These are phyloP conservation scores for Bos indicus DNA, from an alignment of 2,113 vertebrate genomes.

Conservation along the genomic window DNA sequence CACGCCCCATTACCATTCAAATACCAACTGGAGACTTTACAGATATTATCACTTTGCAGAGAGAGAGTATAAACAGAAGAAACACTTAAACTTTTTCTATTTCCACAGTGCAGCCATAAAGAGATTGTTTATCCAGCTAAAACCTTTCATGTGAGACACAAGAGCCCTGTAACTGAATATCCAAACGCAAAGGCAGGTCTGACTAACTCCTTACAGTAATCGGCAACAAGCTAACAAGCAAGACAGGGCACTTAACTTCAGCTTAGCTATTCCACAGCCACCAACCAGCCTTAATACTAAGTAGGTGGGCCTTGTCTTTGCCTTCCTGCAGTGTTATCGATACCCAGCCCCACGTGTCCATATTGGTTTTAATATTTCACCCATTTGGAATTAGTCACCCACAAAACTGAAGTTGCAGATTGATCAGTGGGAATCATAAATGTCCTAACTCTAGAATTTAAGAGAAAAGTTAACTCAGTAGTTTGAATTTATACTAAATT, in stretches of 20 bases:
- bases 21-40: conserved; percentile 18
- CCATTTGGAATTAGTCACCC: not conserved
- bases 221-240: not conserved
- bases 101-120: conserved; percentile 18
- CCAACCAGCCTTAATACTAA: not conserved
- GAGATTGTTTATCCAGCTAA: conserved; percentile 43
- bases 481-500: not conserved
- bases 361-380: not conserved
- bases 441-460: not conserved
- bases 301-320: not conserved
- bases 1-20: conserved; percentile 39
- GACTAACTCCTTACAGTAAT: not conserved
- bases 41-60: not conserved
- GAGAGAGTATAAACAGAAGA: conserved; percentile 23
- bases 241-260: not conserved
- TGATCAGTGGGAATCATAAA: not conserved
- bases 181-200: not conserved
- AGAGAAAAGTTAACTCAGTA: not conserved
- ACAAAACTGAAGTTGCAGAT: not conserved
- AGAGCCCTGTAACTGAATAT: not conserved
- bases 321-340: not conserved
- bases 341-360: not conserved
- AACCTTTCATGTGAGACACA: conserved; percentile 18
- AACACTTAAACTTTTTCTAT: conserved; percentile 39
- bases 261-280: not conserved